These are phyloP conservation scores for Anastatus disparis DNA, from an alignment of 1,140 invertebrate genomes.

Conservation along the genomic window DNA sequence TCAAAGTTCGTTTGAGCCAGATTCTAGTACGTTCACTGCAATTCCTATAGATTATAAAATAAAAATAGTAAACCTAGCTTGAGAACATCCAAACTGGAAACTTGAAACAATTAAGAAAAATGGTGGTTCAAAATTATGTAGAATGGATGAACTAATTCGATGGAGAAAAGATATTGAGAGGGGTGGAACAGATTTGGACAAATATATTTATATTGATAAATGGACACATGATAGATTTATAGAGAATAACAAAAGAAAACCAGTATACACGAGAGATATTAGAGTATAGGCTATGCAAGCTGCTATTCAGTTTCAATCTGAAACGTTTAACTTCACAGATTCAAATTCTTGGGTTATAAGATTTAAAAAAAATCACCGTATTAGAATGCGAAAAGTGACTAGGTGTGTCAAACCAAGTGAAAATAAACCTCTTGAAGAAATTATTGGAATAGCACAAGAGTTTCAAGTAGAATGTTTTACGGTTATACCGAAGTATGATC, in stretches of 20 bases:
- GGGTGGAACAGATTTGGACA: conserved; percentile 38
- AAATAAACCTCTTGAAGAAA: not conserved
- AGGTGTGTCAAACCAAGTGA: not conserved
- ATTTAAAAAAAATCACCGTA: conserved; percentile 42
- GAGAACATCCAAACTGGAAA: conserved; percentile 36
- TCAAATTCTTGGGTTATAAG: conserved; percentile 41
- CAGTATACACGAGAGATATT: conserved; percentile 43
- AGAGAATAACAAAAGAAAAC: conserved; percentile 28
- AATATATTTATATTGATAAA: conserved; percentile 40
- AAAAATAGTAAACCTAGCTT: conserved; percentile 35
- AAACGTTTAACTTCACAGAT: conserved; percentile 34
- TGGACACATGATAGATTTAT: no score
- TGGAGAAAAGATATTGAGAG: conserved; percentile 28
- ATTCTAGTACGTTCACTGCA: no score
- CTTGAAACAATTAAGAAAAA: conserved; percentile 37
- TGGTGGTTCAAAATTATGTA: conserved; percentile 14
- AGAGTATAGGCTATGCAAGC: conserved; percentile 43
- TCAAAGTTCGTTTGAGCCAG: no score
- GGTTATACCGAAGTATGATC: no score
- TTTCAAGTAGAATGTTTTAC: no score
- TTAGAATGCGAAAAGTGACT: no score
- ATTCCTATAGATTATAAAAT: conserved; percentile 40
- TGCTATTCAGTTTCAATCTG: conserved; percentile 25
- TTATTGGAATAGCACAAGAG: not conserved
- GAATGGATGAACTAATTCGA: no score